These are phyloP conservation scores for Lethrus apterus DNA, from an alignment of 1,140 invertebrate species.

Conservation along the genomic window DNA sequence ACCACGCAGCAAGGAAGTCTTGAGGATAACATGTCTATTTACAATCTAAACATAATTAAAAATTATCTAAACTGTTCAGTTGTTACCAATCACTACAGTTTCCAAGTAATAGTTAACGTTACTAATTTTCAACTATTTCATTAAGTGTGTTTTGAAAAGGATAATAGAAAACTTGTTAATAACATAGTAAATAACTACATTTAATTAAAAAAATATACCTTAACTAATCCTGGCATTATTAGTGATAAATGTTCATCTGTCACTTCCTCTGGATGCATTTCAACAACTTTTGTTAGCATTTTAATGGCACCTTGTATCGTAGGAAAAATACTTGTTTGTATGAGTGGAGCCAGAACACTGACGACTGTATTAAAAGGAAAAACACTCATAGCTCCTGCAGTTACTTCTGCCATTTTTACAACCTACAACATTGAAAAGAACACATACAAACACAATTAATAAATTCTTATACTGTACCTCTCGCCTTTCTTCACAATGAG, in stretches of 20 bases:
- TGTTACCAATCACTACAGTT: too few relatives aligned
- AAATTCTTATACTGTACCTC: conserved; percentile 50
- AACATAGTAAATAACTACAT: too few relatives aligned
- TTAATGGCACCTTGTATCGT: conserved; percentile 87
- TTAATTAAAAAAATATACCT: too few relatives aligned
- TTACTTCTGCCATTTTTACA: conserved; percentile 34
- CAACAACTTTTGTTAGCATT: conserved; percentile 80
- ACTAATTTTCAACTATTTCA: too few relatives aligned
- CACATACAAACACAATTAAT: not conserved
- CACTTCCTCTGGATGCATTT: conserved; percentile 58
- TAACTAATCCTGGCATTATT: conserved; percentile 82
- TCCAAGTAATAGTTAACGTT: too few relatives aligned
- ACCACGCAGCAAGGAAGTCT: too few relatives aligned
- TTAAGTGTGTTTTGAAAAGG: too few relatives aligned
- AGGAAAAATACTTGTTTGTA: conserved; percentile 77
- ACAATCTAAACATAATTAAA: too few relatives aligned
- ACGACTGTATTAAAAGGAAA: conserved; percentile 42
- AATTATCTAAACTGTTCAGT: too few relatives aligned
- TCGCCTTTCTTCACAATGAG: conserved; percentile 68
- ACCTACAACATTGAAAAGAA: conserved; percentile 29
- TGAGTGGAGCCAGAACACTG: conserved; percentile 61
- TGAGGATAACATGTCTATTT: too few relatives aligned
- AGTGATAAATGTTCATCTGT: conserved; percentile 66
- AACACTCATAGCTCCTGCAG: conserved; percentile 34
- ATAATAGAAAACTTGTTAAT: too few relatives aligned